Base-by-base conservation (phyloP, 2,797 vertebrate species). In the Petrocephalus schoutedeni region DNA sequence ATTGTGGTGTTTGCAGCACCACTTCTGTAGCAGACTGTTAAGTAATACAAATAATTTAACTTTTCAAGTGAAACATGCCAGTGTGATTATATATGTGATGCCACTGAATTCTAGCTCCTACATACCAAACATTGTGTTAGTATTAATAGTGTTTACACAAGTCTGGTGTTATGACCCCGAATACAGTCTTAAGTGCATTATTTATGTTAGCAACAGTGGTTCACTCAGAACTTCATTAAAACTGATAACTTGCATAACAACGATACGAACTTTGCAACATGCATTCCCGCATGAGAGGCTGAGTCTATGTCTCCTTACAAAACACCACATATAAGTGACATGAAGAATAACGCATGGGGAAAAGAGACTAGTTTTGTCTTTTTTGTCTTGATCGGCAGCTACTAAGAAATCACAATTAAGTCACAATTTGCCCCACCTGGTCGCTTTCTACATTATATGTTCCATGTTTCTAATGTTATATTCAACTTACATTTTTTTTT, bases 141-240 rank as follows among this genome's bases (percentile, higher is more conserved):
- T 54, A 49, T 84, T 84, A 56, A 56, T 32, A 84, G 51, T 56
- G 82, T 84, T 53, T 53, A 84, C 53, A 80, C 41, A 49, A 80
- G 74, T n/a, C 74, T 49, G 74, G n/a, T 53, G 49, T 56, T 56
- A 53, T 56, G 51, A 84, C 82, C 53, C 51, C 23, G 10, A 84
- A 80, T 80, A 49, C 41, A 84, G 51, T 85, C 54, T 57, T 32
- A 56, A 85, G 23, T 85, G 83, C 53, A 53, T 84, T 84, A 85
- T 85, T 85, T 85, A 84, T 85, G 51, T 85, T 53, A 54, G 82
- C n/a, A 56, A 28, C 53, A 54, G 82, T 85, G 49, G 12, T 28
- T 54, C 23, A 6, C 57, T 85, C 83, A 56, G 23, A 85, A 56
- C 49, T 56, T 56, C 53, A 59, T 67, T 64, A 58, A 64, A 45